Percentiles rank a stretch among this genome's conserved stretches.
Conservation (phyloP, 2,113 vertebrate genomes). For the Cyrtonyx montezumae region DNA sequence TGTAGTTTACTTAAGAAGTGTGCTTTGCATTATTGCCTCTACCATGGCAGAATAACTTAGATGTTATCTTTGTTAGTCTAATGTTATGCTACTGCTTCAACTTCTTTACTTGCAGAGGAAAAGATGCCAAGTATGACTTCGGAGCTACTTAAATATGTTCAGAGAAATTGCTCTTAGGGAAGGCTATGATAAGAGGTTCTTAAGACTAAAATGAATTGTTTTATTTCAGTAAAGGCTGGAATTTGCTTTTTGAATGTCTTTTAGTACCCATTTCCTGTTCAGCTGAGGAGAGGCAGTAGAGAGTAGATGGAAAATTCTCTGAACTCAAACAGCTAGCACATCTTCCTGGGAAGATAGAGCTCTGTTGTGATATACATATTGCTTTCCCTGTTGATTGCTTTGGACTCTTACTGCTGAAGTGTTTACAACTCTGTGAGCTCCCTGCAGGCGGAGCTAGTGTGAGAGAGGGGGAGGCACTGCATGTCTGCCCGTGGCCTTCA, state of each 20-base stretch:
- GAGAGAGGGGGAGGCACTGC: rapidly evolving
- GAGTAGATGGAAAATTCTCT: background rate
- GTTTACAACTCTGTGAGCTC: rapidly evolving
- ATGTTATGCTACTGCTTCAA: background rate
- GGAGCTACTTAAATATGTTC: background rate
- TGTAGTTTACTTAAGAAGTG: background rate
- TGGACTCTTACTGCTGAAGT: rapidly evolving
- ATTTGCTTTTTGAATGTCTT: background rate
- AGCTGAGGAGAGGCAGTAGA: background rate
- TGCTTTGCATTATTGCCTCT: background rate
- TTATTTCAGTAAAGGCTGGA: background rate
- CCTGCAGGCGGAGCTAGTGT: background rate
- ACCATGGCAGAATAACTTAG: background rate
- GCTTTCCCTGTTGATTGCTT: background rate
- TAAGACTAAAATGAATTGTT: background rate
- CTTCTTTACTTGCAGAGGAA: background rate
- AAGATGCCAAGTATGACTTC: slow-evolving; percentile 3
- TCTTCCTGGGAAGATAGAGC: background rate
- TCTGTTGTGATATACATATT: background rate
- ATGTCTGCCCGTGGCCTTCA: background rate
- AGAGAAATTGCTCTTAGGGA: background rate
- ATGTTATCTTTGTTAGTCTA: background rate
- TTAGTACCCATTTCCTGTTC: background rate
- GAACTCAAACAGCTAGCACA: background rate
- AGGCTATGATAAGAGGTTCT: background rate